Percentiles rank a stretch among this genome's conserved stretches.
Evolutionary conservation across 2,888 invertebrate genomes (phyloP).

Genomic region (Eustalomyia histrio): DNA sequence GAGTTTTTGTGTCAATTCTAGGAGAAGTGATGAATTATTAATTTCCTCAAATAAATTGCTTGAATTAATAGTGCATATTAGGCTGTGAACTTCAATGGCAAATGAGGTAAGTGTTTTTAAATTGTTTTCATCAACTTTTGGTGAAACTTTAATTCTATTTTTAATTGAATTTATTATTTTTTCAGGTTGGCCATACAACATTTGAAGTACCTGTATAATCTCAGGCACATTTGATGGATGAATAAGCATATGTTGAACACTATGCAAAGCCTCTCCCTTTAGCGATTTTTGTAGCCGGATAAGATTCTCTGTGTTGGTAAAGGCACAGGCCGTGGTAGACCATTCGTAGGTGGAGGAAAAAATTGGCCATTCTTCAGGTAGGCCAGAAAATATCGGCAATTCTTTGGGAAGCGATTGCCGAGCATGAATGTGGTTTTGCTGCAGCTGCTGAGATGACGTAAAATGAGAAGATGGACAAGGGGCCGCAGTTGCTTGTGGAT

Average conservation of each 20-base stretch:
- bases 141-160: conserved; percentile 24
- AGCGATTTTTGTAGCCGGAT: conserved; percentile 42
- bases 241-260: conserved; percentile 41
- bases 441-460: background rate
- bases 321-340: conserved; percentile 30
- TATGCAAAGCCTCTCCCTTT: conserved; percentile 31
- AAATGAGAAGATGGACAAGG: background rate
- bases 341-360: conserved; percentile 39
- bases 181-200: conserved; percentile 45
- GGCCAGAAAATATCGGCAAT: conserved; percentile 36
- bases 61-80: conserved; percentile 19
- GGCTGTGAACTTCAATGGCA: conserved; percentile 23
- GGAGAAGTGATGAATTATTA: conserved; percentile 14
- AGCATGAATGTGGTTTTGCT: conserved; percentile 15
- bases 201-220: conserved; percentile 21
- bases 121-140: conserved; percentile 24
- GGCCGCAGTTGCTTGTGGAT: background rate
- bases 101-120: conserved; percentile 26
- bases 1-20: conserved; percentile 16
- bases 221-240: conserved; percentile 28
- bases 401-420: conserved; percentile 39
- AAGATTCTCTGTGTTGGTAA: conserved; percentile 22
- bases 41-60: conserved; percentile 25
- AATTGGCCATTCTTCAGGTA: conserved; percentile 45
- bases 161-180: conserved; percentile 38